Conservation (phyloP, 2,888 invertebrate genomes). For the Noctua pronuba region DNA sequence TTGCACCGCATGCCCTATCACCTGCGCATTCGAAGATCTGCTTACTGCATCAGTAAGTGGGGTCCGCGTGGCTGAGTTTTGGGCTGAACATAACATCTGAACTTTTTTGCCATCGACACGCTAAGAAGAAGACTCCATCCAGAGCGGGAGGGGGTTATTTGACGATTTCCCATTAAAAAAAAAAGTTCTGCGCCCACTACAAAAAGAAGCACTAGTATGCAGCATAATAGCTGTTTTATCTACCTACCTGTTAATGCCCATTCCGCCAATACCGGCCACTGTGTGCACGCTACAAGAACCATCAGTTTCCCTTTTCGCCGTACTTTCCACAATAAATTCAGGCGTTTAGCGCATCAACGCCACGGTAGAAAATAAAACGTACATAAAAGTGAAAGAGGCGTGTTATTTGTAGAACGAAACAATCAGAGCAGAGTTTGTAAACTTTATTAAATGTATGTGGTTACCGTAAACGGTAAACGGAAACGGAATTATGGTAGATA, state of each 20-base stretch:
- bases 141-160: no score
- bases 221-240: neutral
- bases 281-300: neutral
- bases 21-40: no score
- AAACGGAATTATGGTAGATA: neutral
- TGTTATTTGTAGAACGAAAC: slow-evolving; percentile 61
- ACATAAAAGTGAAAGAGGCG: slow-evolving; percentile 75
- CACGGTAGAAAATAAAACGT: slow-evolving; percentile 69
- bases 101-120: no score
- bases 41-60: no score
- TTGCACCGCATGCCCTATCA: no score
- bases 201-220: neutral
- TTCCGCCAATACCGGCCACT: neutral
- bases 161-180: no score
- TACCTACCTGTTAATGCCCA: neutral
- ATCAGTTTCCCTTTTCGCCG: slow-evolving; percentile 41
- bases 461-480: slow-evolving; percentile 29
- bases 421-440: slow-evolving; percentile 66
- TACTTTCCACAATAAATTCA: slow-evolving; percentile 27
- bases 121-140: no score
- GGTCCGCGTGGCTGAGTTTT: no score
- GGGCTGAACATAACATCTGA: no score
- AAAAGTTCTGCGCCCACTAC: neutral
- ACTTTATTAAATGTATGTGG: slow-evolving; percentile 55
- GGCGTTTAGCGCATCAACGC: slow-evolving; percentile 33